phyloP scores from a whole-genome alignment of 2,888 invertebrate species.

The Heliothis peltigera region DNA sequence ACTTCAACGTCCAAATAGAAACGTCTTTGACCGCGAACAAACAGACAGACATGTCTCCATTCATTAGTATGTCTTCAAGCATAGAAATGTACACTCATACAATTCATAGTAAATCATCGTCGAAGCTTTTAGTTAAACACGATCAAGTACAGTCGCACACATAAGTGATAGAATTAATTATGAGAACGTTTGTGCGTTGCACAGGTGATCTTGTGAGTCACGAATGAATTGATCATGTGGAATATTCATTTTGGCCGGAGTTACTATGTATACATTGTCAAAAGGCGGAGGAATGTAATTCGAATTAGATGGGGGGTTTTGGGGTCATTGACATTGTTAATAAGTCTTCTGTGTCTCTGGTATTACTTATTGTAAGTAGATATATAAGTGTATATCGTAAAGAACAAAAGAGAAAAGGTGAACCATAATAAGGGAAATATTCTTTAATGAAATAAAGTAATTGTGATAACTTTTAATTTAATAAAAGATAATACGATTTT shows the following conservation, averaged over 20 bases:
- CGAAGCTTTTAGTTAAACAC: conserved; percentile 47
- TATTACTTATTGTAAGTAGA: too few relatives aligned
- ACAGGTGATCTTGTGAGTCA: conserved; percentile 16
- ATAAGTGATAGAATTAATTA: conserved; percentile 32
- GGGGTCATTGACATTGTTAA: too few relatives aligned
- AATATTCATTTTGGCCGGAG: conserved; percentile 24
- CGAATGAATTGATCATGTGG: conserved; percentile 4
- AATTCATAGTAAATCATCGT: conserved; percentile 51
- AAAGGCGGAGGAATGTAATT: too few relatives aligned
- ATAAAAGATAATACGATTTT: too few relatives aligned
- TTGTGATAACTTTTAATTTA: too few relatives aligned
- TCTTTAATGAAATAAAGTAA: too few relatives aligned
- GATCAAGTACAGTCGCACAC: conserved; percentile 23
- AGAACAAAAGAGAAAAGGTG: too few relatives aligned
- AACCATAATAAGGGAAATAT: too few relatives aligned
- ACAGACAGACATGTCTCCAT: conserved; percentile 29
- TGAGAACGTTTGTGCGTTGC: conserved; percentile 13
- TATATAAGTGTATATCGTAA: too few relatives aligned
- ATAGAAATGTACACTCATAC: conserved; percentile 13
- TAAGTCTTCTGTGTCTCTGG: too few relatives aligned
- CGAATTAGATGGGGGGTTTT: too few relatives aligned
- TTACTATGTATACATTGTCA: neutral
- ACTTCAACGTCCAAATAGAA: conserved; percentile 24
- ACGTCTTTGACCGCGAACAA: conserved; percentile 14
- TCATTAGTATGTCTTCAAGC: conserved; percentile 40